Evolutionary conservation across 2,113 vertebrate genomes (phyloP).

Genomic region (Etheostoma spectabile): DNA sequence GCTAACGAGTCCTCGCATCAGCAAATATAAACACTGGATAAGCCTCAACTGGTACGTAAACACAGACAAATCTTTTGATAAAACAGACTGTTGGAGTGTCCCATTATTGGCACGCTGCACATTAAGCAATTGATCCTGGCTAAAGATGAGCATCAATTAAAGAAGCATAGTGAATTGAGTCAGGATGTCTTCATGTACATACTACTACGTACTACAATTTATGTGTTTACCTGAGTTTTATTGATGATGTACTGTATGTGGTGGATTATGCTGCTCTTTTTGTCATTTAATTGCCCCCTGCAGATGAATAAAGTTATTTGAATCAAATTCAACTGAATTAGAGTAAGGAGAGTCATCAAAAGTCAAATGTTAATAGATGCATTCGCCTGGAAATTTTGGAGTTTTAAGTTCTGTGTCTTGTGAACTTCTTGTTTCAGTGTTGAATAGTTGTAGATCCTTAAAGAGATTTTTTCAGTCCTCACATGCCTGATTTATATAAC

Average conservation of each 20-base stretch:
- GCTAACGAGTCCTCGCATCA: conserved; percentile 58
- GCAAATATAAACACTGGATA: conserved; percentile 25
- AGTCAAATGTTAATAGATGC: conserved; percentile 51
- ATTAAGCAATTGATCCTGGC: neutral
- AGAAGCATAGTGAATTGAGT: neutral
- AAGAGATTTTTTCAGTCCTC: conserved; percentile 12
- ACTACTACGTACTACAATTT: no score
- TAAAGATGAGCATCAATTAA: conserved; percentile 16
- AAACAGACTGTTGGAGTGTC: neutral
- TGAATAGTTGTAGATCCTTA: conserved; percentile 22
- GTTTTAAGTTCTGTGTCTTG: conserved; percentile 3
- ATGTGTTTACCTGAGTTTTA: no score
- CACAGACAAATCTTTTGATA: conserved; percentile 53
- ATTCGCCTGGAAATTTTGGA: conserved; percentile 36
- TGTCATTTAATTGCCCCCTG: no score
- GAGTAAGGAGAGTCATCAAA: neutral
- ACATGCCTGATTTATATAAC: conserved; percentile 32
- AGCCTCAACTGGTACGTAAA: conserved; percentile 42
- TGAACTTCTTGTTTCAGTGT: conserved; percentile 21
- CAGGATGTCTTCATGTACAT: conserved; percentile 5
- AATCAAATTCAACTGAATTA: no score
- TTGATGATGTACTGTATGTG: no score
- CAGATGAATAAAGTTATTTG: no score
- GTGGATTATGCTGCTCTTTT: no score
- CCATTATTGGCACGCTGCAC: neutral